Conservation (phyloP, 2,113 vertebrate species). For the Hippolais icterina region DNA sequence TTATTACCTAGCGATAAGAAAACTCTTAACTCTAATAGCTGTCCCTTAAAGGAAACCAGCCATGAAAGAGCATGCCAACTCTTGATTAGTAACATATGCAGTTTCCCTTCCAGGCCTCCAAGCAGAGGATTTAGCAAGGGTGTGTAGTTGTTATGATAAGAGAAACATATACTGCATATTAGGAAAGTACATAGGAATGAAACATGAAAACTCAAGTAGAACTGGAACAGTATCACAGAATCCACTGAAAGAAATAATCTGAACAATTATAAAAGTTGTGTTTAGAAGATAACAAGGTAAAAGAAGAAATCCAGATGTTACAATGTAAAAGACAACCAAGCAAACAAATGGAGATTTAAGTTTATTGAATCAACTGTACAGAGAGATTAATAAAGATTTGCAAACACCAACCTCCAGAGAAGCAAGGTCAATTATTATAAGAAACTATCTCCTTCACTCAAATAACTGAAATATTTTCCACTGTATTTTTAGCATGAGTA, state of each 20-base stretch:
- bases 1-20: neutral
- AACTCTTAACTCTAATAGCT: neutral
- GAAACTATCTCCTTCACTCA: neutral
- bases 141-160: neutral
- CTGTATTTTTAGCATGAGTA: neutral
- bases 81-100: neutral
- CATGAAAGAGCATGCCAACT: neutral
- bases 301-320: neutral
- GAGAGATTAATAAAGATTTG: slow-evolving; percentile 17
- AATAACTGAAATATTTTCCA: neutral
- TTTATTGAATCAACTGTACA: slow-evolving; percentile 3
- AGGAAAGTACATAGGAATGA: neutral
- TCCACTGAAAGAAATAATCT: neutral
- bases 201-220: neutral
- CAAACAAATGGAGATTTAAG: neutral
- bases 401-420: neutral
- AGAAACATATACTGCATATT: neutral
- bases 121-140: neutral
- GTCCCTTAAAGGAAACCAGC: neutral
- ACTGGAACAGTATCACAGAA: neutral
- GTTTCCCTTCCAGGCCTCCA: neutral
- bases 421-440: neutral
- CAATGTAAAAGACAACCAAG: neutral
- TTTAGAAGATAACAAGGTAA: neutral
- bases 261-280: neutral